Evolutionary conservation across 2,797 vertebrate genomes (phyloP).

Genomic region (Phylloscopus collybita): DNA sequence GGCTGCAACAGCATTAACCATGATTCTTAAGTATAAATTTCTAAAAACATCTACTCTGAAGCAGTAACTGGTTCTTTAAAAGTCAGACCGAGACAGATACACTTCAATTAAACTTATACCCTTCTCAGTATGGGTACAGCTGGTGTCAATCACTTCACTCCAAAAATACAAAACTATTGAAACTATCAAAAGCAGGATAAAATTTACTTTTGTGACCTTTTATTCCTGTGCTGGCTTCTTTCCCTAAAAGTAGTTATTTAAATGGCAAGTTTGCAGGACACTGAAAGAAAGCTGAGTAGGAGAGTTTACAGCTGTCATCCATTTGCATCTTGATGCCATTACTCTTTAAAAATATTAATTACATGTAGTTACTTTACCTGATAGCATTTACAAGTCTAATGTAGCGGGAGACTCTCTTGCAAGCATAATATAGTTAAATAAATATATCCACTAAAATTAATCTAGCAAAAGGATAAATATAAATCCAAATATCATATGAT

Average conservation of each 20-base stretch:
- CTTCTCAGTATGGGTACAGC: not conserved
- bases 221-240: not conserved
- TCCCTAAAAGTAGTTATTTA: not conserved
- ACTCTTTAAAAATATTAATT: constrained; percentile 58
- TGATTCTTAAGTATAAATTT: not conserved
- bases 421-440: constrained; percentile 9
- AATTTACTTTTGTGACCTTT: not conserved
- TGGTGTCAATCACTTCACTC: not conserved
- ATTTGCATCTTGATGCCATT: constrained; percentile 52
- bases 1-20: not conserved
- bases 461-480: constrained; percentile 9
- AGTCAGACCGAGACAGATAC: not conserved
- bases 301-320: not conserved
- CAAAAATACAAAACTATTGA: not conserved
- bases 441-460: constrained; percentile 40
- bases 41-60: not conserved
- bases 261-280: not conserved
- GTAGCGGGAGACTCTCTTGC: not conserved
- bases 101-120: not conserved
- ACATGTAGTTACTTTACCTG: constrained; percentile 57
- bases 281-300: not conserved
- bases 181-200: not conserved
- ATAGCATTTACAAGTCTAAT: constrained; percentile 64
- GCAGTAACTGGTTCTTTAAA: not conserved
- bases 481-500: not conserved